Evolutionary conservation across 2,113 vertebrate genomes (phyloP).

Genomic region (Syrmaticus mikado): DNA sequence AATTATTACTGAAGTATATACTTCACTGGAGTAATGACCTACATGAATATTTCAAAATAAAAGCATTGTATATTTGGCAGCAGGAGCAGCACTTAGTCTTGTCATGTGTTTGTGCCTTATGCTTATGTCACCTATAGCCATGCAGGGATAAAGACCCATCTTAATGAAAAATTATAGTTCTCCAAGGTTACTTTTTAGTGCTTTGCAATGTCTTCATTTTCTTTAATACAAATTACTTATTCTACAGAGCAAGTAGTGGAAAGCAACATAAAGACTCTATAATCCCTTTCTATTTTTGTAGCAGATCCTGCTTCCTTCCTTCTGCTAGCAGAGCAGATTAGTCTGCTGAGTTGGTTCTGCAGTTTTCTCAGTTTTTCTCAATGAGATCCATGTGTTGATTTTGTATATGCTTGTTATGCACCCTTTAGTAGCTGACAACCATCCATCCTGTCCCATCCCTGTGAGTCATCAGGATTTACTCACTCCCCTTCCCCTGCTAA

Average conservation of each 20-base stretch:
- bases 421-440: not conserved
- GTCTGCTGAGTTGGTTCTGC: not conserved
- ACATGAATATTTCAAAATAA: conserved; percentile 43
- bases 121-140: not conserved
- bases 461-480: not conserved
- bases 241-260: not conserved
- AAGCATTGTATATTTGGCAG: not conserved
- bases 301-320: not conserved
- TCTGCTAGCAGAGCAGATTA: not conserved
- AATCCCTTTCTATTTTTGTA: conserved; percentile 28
- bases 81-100: not conserved
- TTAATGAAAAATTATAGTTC: not conserved
- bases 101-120: not conserved
- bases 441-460: not conserved
- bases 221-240: not conserved
- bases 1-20: conserved; percentile 56
- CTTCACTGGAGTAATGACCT: conserved; percentile 49
- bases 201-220: not conserved
- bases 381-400: not conserved
- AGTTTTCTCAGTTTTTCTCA: not conserved
- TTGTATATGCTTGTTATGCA: not conserved
- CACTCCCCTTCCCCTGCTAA: not conserved
- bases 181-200: conserved; percentile 1
- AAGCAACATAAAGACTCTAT: conserved; percentile 1
- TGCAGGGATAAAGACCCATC: not conserved